Conservation (phyloP, 2,888 invertebrate species). For the Ectropis crepuscularia region DNA sequence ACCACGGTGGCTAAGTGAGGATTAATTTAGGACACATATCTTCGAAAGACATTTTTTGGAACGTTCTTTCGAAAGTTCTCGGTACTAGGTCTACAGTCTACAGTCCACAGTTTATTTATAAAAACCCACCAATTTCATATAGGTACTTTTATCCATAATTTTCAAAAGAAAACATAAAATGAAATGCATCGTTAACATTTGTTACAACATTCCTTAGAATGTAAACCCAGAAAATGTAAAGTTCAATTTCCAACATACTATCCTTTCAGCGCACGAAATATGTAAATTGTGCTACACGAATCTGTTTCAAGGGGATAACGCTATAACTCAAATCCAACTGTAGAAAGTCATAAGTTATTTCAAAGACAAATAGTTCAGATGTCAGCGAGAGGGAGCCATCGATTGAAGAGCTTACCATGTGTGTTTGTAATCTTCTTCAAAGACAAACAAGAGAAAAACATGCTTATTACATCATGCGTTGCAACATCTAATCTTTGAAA, state of each 20-base stretch:
- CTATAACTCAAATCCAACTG: constrained; percentile 66
- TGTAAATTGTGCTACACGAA: constrained; percentile 38
- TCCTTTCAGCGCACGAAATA: constrained; percentile 20
- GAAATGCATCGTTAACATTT: too few species aligned
- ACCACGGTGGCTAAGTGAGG: too few species aligned
- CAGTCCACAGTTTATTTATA: too few species aligned
- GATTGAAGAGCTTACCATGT: constrained; percentile 68
- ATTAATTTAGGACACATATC: too few species aligned
- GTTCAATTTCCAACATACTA: constrained; percentile 4
- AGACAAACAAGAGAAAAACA: constrained; percentile 80
- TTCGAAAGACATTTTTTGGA: too few species aligned
- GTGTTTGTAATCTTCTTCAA: constrained; percentile 79
- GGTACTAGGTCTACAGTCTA: too few species aligned
- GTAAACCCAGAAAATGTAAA: constrained; percentile 6
- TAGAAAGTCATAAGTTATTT: constrained; percentile 76
- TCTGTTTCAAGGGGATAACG: constrained; percentile 62
- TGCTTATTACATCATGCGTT: constrained; percentile 62
- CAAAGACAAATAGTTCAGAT: constrained; percentile 79
- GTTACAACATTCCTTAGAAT: not conserved
- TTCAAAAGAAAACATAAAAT: too few species aligned
- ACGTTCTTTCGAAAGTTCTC: too few species aligned
- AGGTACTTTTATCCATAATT: too few species aligned
- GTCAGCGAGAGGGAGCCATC: constrained; percentile 66
- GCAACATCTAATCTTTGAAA: constrained; percentile 29
- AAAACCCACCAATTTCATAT: too few species aligned